Evolutionary conservation across 2,888 invertebrate species (phyloP), one percentile per base, ranked within the genome.

Genomic region (Siphlonurus alternatus): DNA sequence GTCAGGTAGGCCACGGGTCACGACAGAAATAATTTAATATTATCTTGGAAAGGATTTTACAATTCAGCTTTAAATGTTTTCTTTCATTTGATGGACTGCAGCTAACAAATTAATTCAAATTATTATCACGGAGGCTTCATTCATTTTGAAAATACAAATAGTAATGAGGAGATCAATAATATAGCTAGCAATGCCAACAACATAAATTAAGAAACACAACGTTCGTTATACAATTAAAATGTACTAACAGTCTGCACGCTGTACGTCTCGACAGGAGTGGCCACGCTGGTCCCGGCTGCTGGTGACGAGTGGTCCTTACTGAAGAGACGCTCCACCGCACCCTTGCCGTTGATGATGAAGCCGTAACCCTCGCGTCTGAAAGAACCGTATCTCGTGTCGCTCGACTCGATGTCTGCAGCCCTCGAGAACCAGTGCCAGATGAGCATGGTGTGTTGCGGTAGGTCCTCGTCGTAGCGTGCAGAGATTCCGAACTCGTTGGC

Each of bases 401-500:
- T 7, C 5, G 70, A 63, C 23, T 70, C 59, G 53, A 2, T 54
- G 10, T 25, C 38, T 22, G 24, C 23, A 22, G 68, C 69, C 66
- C 66, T 54, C 53, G 69, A 65, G 67, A 70, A 73, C 80, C 80
- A 81, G 69, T 81, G 80, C 69, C 76, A 76, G 59, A 80, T 71
- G 23, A 77, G 69, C 23, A 80, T 73, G 22, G 74, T 72, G 70
- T 80, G 80, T 65, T 78, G 77, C 2, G 76, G 74, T 7, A 78
- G 71, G 69, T 80, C 80, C 65, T 72, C 71, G 69, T 80, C 79
- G 70, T 79, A 80, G 5, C 74, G 69, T 15, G 62, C 23, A 56
- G 5, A 7, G 7, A 56, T 20, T 54, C 72, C 72, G 2, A 71
- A 67, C 20, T 74, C 70, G 22, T 71, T 67, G 63, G 73, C 71